These are phyloP conservation scores for Crematogaster levior DNA, from an alignment of 2,888 invertebrate species.

Conservation along the genomic window DNA sequence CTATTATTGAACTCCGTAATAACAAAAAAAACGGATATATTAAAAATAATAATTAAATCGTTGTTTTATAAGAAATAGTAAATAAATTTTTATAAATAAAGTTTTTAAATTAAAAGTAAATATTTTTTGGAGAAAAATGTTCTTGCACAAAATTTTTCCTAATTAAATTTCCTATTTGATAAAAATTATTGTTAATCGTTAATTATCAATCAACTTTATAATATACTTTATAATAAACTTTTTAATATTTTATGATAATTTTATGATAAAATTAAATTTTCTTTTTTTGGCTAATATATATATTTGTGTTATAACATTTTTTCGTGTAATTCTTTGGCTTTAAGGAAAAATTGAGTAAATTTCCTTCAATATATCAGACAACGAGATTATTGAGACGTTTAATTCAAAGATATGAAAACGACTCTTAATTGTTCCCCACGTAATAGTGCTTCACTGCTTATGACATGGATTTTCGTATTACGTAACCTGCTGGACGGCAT, in stretches of 20 bases:
- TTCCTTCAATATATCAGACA: neutral
- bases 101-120: no score
- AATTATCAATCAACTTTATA: neutral
- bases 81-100: neutral
- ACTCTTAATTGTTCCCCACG: constrained; percentile 33
- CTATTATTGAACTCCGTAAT: neutral
- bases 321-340: neutral
- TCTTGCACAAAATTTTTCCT: neutral
- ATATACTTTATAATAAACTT: neutral
- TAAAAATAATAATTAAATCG: neutral
- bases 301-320: neutral
- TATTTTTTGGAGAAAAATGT: neutral
- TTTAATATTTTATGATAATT: no score
- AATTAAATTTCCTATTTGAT: neutral
- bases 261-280: neutral
- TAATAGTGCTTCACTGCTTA: constrained; percentile 33
- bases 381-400: constrained; percentile 2
- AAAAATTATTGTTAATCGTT: neutral
- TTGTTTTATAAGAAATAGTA: neutral
- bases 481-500: constrained; percentile 36
- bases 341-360: neutral
- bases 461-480: constrained; percentile 36
- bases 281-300: neutral
- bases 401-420: neutral
- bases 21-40: neutral